Percentiles rank a stretch among this genome's conserved stretches.
phyloP scores from a whole-genome alignment of 1,140 invertebrate species.

The Platorchestia sp. region DNA sequence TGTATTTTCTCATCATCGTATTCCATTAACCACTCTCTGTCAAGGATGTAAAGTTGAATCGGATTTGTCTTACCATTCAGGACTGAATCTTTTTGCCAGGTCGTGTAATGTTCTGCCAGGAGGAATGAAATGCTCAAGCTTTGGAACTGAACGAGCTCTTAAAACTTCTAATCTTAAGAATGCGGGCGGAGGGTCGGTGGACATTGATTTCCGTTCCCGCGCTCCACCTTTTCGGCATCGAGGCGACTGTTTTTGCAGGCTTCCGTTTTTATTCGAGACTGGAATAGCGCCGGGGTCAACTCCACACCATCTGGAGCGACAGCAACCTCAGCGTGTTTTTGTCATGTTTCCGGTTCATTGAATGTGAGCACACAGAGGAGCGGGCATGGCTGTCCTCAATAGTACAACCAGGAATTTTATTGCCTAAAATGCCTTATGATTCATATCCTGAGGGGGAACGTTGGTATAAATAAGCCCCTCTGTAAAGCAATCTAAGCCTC shows the following conservation, averaged over 20 bases:
- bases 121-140: neutral
- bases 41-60: neutral
- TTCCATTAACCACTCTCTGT: no score
- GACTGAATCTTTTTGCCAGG: neutral
- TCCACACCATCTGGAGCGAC: neutral
- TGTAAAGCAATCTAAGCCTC: neutral
- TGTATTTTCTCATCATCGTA: no score
- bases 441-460: neutral
- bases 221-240: neutral
- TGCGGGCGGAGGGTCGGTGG: neutral
- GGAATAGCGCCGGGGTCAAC: neutral
- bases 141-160: neutral
- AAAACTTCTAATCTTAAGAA: conserved; percentile 10
- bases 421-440: neutral
- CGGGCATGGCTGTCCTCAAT: neutral
- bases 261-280: conserved; percentile 1
- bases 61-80: neutral
- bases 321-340: neutral
- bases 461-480: neutral
- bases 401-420: neutral
- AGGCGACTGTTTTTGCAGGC: neutral
- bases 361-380: neutral
- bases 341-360: neutral
- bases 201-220: conserved; percentile 30
- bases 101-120: neutral